phyloP scores from a whole-genome alignment of 1,140 invertebrate genomes.

The Drosophila guanche region DNA sequence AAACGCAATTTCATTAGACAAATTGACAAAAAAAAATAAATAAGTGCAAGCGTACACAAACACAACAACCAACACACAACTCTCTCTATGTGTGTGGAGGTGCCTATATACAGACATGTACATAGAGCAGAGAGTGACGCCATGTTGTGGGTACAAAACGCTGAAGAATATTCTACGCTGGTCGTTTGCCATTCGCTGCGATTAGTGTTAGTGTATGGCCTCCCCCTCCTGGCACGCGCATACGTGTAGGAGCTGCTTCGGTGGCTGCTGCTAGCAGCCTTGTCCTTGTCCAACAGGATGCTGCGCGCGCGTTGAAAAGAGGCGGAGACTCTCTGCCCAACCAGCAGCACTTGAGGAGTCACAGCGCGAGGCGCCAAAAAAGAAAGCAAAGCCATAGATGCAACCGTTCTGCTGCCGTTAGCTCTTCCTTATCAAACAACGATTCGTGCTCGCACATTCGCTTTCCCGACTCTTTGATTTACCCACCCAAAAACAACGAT shows the following conservation, averaged over 20 bases:
- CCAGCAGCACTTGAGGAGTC: slow-evolving; percentile 47
- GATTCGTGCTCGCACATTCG: slow-evolving; percentile 25
- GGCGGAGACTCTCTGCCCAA: slow-evolving; percentile 72
- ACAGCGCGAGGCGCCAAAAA: slow-evolving; percentile 30
- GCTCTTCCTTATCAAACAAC: slow-evolving; percentile 9
- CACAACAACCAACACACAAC: slow-evolving; percentile 30
- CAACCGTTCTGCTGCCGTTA: slow-evolving; percentile 13
- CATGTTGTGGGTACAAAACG: slow-evolving; percentile 50
- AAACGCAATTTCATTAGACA: slow-evolving; percentile 83
- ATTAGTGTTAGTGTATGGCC: slow-evolving; percentile 29
- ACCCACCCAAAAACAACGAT: slow-evolving; percentile 22
- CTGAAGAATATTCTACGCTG: slow-evolving; percentile 43
- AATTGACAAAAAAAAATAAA: slow-evolving; percentile 83
- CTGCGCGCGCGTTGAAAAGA: slow-evolving; percentile 83
- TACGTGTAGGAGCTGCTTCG: slow-evolving; percentile 60
- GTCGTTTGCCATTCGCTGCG: slow-evolving; percentile 68
- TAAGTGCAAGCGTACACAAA: slow-evolving; percentile 64
- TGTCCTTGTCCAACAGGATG: slow-evolving; percentile 60
- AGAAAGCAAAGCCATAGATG: slow-evolving; percentile 41
- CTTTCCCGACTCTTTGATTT: slow-evolving; percentile 43
- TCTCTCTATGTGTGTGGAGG: not conserved
- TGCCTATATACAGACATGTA: slow-evolving; percentile 10
- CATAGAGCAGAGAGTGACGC: slow-evolving; percentile 50
- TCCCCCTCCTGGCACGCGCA: slow-evolving; percentile 51
- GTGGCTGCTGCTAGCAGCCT: slow-evolving; percentile 12